Conservation (phyloP, 2,888 invertebrate species). For the Diogma glabrata region DNA sequence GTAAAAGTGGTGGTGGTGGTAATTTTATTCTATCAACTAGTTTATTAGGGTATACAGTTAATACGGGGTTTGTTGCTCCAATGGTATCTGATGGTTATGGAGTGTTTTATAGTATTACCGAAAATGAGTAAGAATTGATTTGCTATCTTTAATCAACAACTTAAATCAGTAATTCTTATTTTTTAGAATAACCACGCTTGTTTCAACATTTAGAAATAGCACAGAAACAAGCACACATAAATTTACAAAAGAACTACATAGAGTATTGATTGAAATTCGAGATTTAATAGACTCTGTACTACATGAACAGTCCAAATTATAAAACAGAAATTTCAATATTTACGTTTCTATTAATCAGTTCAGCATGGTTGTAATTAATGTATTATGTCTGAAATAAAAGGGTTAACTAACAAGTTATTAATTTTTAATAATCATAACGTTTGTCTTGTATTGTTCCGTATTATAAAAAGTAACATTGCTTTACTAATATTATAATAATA, state of each 20-base stretch:
- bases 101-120: conserved; percentile 45
- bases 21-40: conserved; percentile 51
- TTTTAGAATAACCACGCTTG: conserved; percentile 33
- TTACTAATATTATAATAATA: too few species aligned
- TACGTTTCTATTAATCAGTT: too few species aligned
- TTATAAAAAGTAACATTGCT: too few species aligned
- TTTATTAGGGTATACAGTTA: conserved; percentile 43
- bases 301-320: too few species aligned
- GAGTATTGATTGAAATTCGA: conserved; percentile 29
- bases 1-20: conserved; percentile 48
- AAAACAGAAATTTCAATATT: too few species aligned
- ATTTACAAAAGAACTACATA: conserved; percentile 28
- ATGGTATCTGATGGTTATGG: conserved; percentile 53
- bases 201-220: conserved; percentile 33
- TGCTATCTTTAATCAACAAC: background rate
- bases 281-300: conserved; percentile 26
- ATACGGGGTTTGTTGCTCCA: conserved; percentile 46
- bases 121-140: conserved; percentile 29
- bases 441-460: too few species aligned
- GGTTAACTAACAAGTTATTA: too few species aligned
- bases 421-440: too few species aligned
- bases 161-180: too few species aligned
- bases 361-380: too few species aligned
- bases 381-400: too few species aligned
- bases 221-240: conserved; percentile 33